Conservation (phyloP, 2,888 invertebrate genomes). For the Nemapogon koenigi region DNA sequence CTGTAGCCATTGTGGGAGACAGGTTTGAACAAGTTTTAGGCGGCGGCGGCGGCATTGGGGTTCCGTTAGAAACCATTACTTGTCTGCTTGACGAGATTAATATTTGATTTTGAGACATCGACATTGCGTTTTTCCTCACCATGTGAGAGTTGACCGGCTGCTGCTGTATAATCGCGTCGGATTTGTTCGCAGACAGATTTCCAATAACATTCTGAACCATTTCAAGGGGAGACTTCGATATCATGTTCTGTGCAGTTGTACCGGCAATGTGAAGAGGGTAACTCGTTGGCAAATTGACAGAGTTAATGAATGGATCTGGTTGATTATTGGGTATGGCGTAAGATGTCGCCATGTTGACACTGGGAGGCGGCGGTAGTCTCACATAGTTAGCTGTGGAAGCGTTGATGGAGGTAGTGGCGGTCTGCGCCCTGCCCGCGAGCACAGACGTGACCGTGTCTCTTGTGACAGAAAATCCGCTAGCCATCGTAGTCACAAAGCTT, state of each 20-base stretch:
- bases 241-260: conserved; percentile 57
- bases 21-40: conserved; percentile 60
- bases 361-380: conserved; percentile 46
- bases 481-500: conserved; percentile 57
- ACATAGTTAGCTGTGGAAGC: conserved; percentile 59
- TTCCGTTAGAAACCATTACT: conserved; percentile 70
- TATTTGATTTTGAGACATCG: conserved; percentile 70
- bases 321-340: conserved; percentile 55
- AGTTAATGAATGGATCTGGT: conserved; percentile 53
- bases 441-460: conserved; percentile 85
- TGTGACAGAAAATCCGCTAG: conserved; percentile 77
- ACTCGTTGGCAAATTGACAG: conserved; percentile 51
- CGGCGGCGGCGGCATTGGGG: conserved; percentile 72
- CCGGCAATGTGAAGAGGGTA: conserved; percentile 54
- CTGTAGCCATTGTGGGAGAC: conserved; percentile 69
- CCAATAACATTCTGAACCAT: conserved; percentile 82
- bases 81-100: conserved; percentile 80
- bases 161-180: conserved; percentile 47
- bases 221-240: conserved; percentile 71
- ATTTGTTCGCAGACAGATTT: conserved; percentile 62
- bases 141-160: conserved; percentile 25
- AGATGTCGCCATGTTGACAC: conserved; percentile 44
- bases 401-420: conserved; percentile 78
- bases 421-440: conserved; percentile 76
- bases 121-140: conserved; percentile 9